Percentiles rank a stretch among this genome's conserved stretches.
Evolutionary conservation across 2,888 invertebrate species (phyloP).

Genomic region (Argyresthia goedartella): DNA sequence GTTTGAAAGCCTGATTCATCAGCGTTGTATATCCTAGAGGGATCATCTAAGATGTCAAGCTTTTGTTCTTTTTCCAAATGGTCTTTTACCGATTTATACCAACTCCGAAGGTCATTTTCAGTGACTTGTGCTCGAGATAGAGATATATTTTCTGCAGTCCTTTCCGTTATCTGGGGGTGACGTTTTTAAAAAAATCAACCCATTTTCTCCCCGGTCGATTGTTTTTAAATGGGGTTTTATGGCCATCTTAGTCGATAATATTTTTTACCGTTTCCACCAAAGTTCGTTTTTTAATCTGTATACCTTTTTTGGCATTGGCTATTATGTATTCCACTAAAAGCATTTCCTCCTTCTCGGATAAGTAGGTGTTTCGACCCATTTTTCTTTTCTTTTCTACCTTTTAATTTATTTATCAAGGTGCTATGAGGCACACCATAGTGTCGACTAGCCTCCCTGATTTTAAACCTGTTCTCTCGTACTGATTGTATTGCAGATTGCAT

Average conservation of each 20-base stretch:
- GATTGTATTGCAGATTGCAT: constrained; percentile 5
- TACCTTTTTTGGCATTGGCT: constrained; percentile 7
- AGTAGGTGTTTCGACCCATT: no score
- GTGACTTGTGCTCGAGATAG: constrained; percentile 8
- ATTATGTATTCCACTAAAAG: constrained; percentile 2
- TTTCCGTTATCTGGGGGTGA: no score
- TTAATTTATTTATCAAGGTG: no score
- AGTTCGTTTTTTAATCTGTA: no score
- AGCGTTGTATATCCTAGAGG: constrained; percentile 1
- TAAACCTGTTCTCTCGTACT: constrained; percentile 5
- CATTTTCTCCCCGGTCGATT: neutral
- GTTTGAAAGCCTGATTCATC: no score
- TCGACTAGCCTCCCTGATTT: constrained; percentile 5
- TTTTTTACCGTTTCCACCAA: constrained; percentile 7
- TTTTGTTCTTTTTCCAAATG: constrained; percentile 5
- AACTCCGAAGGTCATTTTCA: constrained; percentile 4
- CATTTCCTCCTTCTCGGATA: no score
- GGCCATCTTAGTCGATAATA: no score
- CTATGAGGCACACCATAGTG: no score
- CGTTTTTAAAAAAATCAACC: neutral
- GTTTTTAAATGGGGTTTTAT: constrained; percentile 5
- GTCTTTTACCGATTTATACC: constrained; percentile 6
- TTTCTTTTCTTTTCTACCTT: no score
- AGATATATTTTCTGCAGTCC: no score
- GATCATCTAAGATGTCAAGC: constrained; percentile 5